These are phyloP conservation scores for Stegana nigrithorax DNA, from an alignment of 2,888 invertebrate species.

Conservation along the genomic window DNA sequence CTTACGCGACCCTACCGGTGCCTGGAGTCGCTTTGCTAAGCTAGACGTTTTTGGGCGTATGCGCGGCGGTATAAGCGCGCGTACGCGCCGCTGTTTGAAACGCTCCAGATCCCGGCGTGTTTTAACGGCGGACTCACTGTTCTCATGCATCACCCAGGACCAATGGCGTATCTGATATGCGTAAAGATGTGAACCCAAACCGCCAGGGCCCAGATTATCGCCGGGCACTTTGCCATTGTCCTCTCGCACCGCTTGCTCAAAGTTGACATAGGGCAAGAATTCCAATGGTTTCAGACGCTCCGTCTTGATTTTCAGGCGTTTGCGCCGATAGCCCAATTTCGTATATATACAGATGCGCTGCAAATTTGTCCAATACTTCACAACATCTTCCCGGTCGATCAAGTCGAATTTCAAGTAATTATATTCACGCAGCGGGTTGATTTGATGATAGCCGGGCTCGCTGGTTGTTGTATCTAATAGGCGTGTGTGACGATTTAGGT, in stretches of 20 bases:
- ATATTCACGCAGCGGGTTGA: conserved; percentile 73
- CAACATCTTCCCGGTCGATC: conserved; percentile 70
- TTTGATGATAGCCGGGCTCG: conserved; percentile 73
- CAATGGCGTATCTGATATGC: conserved; percentile 76
- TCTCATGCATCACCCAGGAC: conserved; percentile 68
- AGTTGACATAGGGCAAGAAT: conserved; percentile 43
- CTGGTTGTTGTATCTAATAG: conserved; percentile 77
- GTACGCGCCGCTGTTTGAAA: not conserved
- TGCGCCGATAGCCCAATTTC: conserved; percentile 68
- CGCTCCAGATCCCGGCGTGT: not conserved
- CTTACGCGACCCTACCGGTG: conserved; percentile 22
- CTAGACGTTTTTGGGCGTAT: not conserved
- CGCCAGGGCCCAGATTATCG: conserved; percentile 75
- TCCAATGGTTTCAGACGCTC: conserved; percentile 29
- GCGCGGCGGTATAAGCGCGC: not conserved
- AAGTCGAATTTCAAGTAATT: conserved; percentile 72
- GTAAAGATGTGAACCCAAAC: conserved; percentile 78
- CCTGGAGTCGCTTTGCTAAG: too few species aligned
- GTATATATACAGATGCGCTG: conserved; percentile 78
- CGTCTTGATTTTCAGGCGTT: conserved; percentile 18
- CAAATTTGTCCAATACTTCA: conserved; percentile 77
- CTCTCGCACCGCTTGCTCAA: conserved; percentile 58
- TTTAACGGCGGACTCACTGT: conserved; percentile 20
- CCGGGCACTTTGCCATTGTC: conserved; percentile 78
- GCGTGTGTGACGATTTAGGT: conserved; percentile 74